Evolutionary conservation across 2,797 vertebrate species (phyloP), one percentile per base, ranked within the genome.

Genomic region (Danio aesculapii): DNA sequence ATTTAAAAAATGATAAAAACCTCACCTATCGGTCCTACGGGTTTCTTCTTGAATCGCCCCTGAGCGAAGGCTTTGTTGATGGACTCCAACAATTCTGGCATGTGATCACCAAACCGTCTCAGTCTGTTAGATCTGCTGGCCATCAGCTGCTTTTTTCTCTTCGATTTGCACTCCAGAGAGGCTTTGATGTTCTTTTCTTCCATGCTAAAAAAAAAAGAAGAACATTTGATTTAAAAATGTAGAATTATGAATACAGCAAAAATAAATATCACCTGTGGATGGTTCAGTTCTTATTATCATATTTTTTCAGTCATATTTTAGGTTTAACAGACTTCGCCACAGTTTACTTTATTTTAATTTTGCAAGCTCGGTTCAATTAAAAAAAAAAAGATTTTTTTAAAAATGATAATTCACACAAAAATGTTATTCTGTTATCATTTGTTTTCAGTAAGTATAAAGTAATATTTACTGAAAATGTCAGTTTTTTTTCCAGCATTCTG

Each of bases 111-210:
- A 75, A 92, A 93, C 4, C 89, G 85, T 75, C 89, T 91, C n/a
- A 93, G 85, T 77, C 89, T 90, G 85, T 93, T 92, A 0, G 91
- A 91, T 44, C 88, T 86, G 83, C 91, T 92, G 87, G 91, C 90
- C 2, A 89, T 85, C 6, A 93, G 88, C 79, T 92, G 91, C 72
- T 90, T 89, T 76, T 75, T 92, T 77, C 88, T 90, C 86, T 89
- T 93, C 44, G 88, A 47, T 64, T 91, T 93, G 17, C 88, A 87
- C 78, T 90, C 86, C 14, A 88, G 73, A 71, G 79, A 79, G 6
- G 84, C 80, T 46, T 87, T 86, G 11, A 89, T 88, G 41, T 86
- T 84, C 71, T 87, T 89, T 82, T 88, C 87, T 50, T 89, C 88
- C 85, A 88, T 84, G 52, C 88, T 89, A 21, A 72, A 67, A 30